Base-by-base conservation (phyloP, 1,140 invertebrate genomes). In the Planococcus citri region DNA sequence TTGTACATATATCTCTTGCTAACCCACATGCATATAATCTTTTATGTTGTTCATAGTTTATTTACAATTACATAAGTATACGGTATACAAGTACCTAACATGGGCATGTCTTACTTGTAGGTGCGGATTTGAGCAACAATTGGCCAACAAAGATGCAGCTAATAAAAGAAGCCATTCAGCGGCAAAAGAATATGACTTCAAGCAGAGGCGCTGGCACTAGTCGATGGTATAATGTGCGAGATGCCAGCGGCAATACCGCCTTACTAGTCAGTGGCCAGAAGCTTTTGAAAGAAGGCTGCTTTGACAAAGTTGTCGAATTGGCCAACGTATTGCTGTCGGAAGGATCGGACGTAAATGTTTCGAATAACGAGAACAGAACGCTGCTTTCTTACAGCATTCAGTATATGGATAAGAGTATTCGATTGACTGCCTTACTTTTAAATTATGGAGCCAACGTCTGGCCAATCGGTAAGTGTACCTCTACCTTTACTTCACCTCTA, bases 221-320 rank as follows among this genome's bases (percentile, higher is more conserved):
- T 17, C 10, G 60, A 0, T 72, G 72, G 72, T 70, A 61, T 14
- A 67, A 68, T 22, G 24, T 70, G 1, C 71, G 74, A 27, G 81
- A 83, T 73, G 70, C 74, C 12, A 74, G 78, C 24, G 78, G 77
- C 8, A 80, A 82, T 71, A 81, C 80, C 4, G 78, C 81, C 1
- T 74, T 83, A 17, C 79, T 76, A 41, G 73, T 73, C 27, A 72
- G 75, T n/a, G 73, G 75, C 20, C 70, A 75, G 22, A 74, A 74
- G 17, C 69, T 78, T 9, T 71, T 78, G 58, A 74, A 70, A 21
- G 72, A 74, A 58, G 77, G 75, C 1, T 71, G 73, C n/a, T 78
- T 75, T 68, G 72, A 72, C 1, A 41, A 72, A 24, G 78, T 77
- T 1, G 73, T 73, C 3, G 70, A 75, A 21, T 72, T 76, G 6